Base-by-base conservation (phyloP, 2,113 vertebrate species). In the Bambusicola thoracicus region DNA sequence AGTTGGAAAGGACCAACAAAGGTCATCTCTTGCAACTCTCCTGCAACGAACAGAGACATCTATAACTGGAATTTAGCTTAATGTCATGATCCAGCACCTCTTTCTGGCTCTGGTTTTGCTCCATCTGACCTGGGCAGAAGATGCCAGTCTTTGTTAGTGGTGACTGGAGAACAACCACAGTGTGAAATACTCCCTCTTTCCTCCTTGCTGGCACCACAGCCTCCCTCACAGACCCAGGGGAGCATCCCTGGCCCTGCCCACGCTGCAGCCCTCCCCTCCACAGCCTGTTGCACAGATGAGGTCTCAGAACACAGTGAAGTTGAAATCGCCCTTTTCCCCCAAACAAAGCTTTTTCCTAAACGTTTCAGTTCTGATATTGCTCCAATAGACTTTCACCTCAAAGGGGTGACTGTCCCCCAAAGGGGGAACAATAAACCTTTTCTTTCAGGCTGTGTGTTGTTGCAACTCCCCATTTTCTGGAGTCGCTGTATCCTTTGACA, bases 401-500 rank as follows among this genome's bases (percentile, higher is more conserved):
- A 77, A 69, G 3, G 12, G 34, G 19, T 74, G n/a, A 85, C 62
- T 62, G 49, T 65, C 19, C 70, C 46, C 44, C 24, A 83, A 77
- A 85, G 34, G 1, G 41, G 34, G 69, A 93, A 92, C 34, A 90
- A 74, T 66, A 69, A 67, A 89, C 82, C 11, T 76, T 62, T 87
- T 78, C 65, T 92, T 92, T 87, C 46, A 77, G 75, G 51, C 55
- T 55, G 25, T 89, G 85, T 43, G 85, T 56, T 92, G 81, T 95
- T 90, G 91, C 80, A 94, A 84, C 56, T 83, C 84, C 32, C 55
- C 63, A 40, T 75, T 40, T 91, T 92, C 58, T 88, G 44, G 58
- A 90, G 53, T 92, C 93, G 81, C 68, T 81, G 79, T 88, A 93
- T 96, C 91, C 82, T 92, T 95, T 97, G 91, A 96, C 94, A 94